phyloP scores from a whole-genome alignment of 1,140 invertebrate species.

The Zelostemma sp. region DNA sequence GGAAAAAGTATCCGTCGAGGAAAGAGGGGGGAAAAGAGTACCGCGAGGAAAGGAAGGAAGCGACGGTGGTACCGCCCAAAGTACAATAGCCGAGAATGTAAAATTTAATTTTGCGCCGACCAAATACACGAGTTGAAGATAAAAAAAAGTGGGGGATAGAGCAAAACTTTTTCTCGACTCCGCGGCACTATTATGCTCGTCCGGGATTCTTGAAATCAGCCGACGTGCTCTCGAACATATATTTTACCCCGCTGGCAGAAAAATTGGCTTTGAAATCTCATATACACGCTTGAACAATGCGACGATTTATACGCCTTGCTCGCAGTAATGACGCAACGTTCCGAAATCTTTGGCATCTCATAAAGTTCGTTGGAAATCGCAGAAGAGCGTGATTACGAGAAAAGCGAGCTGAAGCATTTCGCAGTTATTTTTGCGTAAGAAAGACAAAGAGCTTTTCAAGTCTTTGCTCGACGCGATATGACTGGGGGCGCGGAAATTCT shows the following conservation, averaged over 20 bases:
- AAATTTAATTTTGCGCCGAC: slow-evolving; percentile 35
- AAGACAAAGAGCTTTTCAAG: too few species aligned
- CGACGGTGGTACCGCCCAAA: slow-evolving; percentile 12
- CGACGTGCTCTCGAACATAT: slow-evolving; percentile 19
- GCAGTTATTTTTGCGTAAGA: too few species aligned
- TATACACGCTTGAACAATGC: slow-evolving; percentile 28
- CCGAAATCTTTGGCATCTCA: too few species aligned
- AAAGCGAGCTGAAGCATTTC: too few species aligned
- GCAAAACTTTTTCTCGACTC: slow-evolving; percentile 20
- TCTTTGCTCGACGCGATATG: too few species aligned
- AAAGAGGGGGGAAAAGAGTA: slow-evolving; percentile 8
- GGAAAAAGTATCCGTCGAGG: slow-evolving; percentile 1
- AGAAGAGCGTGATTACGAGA: too few species aligned
- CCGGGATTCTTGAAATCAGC: slow-evolving; percentile 18
- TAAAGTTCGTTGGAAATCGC: too few species aligned
- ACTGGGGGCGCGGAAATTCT: too few species aligned
- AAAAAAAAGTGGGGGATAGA: not conserved
- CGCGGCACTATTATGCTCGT: slow-evolving; percentile 16
- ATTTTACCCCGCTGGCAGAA: slow-evolving; percentile 16
- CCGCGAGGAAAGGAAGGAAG: slow-evolving; percentile 18
- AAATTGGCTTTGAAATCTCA: slow-evolving; percentile 34
- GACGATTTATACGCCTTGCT: slow-evolving; percentile 19
- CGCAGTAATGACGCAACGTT: slow-evolving; percentile 14
- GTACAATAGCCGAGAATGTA: slow-evolving; percentile 28
- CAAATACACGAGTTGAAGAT: slow-evolving; percentile 13